Percentiles rank a stretch among this genome's conserved stretches.
Evolutionary conservation across 2,888 invertebrate genomes (phyloP).

Genomic region (Hololepta plana): DNA sequence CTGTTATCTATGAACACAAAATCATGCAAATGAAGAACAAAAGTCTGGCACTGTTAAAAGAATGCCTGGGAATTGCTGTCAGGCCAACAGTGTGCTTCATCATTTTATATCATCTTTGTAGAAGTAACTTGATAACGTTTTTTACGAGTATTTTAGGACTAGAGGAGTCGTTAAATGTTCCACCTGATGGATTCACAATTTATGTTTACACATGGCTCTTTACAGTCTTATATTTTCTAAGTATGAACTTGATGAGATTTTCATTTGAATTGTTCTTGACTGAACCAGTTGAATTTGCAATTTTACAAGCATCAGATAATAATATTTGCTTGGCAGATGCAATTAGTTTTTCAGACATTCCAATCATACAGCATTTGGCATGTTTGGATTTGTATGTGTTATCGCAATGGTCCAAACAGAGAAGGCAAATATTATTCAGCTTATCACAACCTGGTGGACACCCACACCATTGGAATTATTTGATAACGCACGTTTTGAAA

Average conservation of each 20-base stretch:
- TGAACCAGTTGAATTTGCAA: constrained; percentile 46
- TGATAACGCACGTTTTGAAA: constrained; percentile 43
- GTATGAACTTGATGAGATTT: constrained; percentile 49
- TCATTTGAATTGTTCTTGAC: constrained; percentile 54
- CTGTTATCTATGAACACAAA: constrained; percentile 52
- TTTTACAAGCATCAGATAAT: constrained; percentile 29
- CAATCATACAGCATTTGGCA: constrained; percentile 57
- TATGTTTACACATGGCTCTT: constrained; percentile 48
- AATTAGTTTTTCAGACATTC: constrained; percentile 37
- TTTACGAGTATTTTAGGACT: constrained; percentile 26
- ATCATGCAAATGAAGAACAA: constrained; percentile 45
- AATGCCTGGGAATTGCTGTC: constrained; percentile 38
- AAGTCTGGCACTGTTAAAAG: constrained; percentile 35
- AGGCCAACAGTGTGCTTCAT: constrained; percentile 44
- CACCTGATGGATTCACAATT: constrained; percentile 30
- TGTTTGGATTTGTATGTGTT: constrained; percentile 54
- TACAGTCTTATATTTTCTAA: constrained; percentile 47
- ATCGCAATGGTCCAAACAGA: constrained; percentile 37
- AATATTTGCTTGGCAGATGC: constrained; percentile 40
- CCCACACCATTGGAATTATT: constrained; percentile 70
- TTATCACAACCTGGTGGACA: constrained; percentile 72
- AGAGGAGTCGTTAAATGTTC: no score
- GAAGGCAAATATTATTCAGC: constrained; percentile 48
- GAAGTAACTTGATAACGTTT: constrained; percentile 26
- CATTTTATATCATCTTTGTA: constrained; percentile 41